Evolutionary conservation across 2,113 vertebrate species (phyloP), one percentile per base, ranked within the genome.

Genomic region (Clarias batrachus): DNA sequence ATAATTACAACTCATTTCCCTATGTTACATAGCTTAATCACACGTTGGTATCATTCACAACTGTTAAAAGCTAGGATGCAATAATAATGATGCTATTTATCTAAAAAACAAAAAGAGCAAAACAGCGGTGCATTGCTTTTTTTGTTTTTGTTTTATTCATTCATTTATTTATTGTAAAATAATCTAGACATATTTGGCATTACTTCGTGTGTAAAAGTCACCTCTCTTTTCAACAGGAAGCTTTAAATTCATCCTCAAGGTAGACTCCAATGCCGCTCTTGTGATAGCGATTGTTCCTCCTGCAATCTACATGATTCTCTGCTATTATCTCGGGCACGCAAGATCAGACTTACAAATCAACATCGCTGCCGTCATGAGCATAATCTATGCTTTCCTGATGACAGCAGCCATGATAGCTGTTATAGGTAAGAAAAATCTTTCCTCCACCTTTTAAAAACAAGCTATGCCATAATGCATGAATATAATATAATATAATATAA

Each of bases 321-420:
- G 92, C 85, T 94, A 92, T 88, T 90, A 91, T 9, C 84, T 94
- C 0, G 93, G 93, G 30, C 85, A 87, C 8, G 33, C 11, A 19
- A 82, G 57, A 82, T 3, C 92, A 2, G 87, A 94, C 86, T 92
- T 88, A 70, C 95, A 95, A 88, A 93, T 95, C 63, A 87, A 3
- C 0, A 48, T 94, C 21, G 94, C 94, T 82, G 94, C 71, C 1
- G 0, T 93, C 19, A 11, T 95, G 81, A 95, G 94, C 52, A 3
- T 94, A 27, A 5, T 90, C 0, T 94, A 94, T n/a, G 92, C 93
- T 3, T 93, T 95, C 84, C 91, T 95, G 17, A 95, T 95, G 94
- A 73, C 92, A 82, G 91, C 88, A 12, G 91, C 92, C 14, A 23
- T 89, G 0, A 71, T 95, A 60, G 62, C 92, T 2, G 93, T 95